phyloP scores from a whole-genome alignment of 2,888 invertebrate species.

The Anthophora plumipes region DNA sequence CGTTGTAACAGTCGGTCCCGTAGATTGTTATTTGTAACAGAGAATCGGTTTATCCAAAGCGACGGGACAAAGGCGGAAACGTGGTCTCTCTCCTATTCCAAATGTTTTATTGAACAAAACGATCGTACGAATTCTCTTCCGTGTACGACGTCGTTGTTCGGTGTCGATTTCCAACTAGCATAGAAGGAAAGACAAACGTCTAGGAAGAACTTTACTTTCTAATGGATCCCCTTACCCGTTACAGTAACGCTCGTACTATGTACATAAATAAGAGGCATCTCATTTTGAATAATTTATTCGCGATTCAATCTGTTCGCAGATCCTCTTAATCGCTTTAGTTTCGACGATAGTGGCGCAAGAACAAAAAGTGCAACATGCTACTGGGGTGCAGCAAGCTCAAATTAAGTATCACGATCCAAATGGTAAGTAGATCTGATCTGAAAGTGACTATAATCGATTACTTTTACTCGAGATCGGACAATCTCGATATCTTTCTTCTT shows the following conservation, averaged over 20 bases:
- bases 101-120: slow-evolving; percentile 39
- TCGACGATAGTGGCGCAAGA: slow-evolving; percentile 69
- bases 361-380: slow-evolving; percentile 57
- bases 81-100: neutral
- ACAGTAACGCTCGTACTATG: slow-evolving; percentile 38
- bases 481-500: neutral
- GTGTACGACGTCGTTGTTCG: slow-evolving; percentile 16
- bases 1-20: neutral
- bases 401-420: slow-evolving; percentile 77
- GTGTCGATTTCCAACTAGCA: slow-evolving; percentile 4
- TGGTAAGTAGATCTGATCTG: slow-evolving; percentile 70
- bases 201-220: slow-evolving; percentile 52
- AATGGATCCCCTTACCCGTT: slow-evolving; percentile 51
- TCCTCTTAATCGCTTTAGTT: slow-evolving; percentile 71
- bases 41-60: neutral
- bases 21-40: neutral
- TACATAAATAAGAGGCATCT: slow-evolving; percentile 24
- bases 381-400: slow-evolving; percentile 75
- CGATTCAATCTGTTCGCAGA: slow-evolving; percentile 65
- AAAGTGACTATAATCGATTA: neutral
- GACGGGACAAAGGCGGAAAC: slow-evolving; percentile 36
- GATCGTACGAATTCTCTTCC: slow-evolving; percentile 43
- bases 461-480: neutral
- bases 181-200: slow-evolving; percentile 31
- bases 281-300: slow-evolving; percentile 22